Base-by-base conservation (phyloP, 2,113 vertebrate species). In the Tiliqua scincoides region DNA sequence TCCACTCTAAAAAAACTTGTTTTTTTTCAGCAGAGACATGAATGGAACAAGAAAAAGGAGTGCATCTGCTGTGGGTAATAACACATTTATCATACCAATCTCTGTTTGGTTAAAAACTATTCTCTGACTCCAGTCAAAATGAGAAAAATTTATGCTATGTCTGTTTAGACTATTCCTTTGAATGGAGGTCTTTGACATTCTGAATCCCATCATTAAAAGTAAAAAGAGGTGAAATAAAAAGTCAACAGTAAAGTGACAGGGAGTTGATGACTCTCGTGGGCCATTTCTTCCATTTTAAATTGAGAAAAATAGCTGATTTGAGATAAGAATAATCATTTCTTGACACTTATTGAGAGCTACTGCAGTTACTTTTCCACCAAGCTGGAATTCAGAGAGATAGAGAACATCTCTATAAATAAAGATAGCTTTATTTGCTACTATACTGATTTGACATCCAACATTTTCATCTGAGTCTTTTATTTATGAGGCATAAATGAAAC, bases 401-500 rank as follows among this genome's bases (percentile, higher is more conserved):
- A 86, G 68, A 68, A 77, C 93, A 93, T 91, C 84, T n/a, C n/a
- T n/a, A n/a, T n/a, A n/a, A n/a, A n/a, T n/a, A n/a, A 90, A 89
- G 80, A 52, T 59, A 88, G 73, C 84, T 93, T 17, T 89, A 87
- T 93, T 91, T 86, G 88, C 91, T 94, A 89, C 93, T 83, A 84
- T 85, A 94, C 30, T 71, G 93, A 90, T 94, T 92, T 89, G 88
- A 91, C 92, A 89, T 90, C 91, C 88, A 94, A 90, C 91, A 80
- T 93, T 96, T 94, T 93, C 94, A 90, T 86, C 87, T 40, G n/a
- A 88, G 89, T 94, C 88, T 94, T 92, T 95, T 80, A 94, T 94
- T 94, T 94, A 93, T 93, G 93, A 90, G 76, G 87, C 83, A 90
- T 93, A 96, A 94, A 94, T 94, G 90, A 95, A 94, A 95, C 71